These are phyloP conservation scores for Metopia argyrocephala DNA, from an alignment of 2,888 invertebrate species.

Conservation along the genomic window DNA sequence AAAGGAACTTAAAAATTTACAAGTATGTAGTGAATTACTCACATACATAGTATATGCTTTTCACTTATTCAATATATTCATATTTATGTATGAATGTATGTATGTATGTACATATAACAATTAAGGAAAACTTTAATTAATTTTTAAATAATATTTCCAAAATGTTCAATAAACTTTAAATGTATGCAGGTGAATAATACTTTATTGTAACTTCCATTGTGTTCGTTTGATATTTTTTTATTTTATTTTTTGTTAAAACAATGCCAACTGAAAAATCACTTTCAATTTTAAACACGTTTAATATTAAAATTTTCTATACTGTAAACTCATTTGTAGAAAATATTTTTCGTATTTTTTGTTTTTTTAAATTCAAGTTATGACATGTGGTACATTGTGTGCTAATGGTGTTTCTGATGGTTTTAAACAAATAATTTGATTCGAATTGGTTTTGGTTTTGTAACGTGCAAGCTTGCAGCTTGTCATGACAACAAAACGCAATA, in stretches of 20 bases:
- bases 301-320: slow-evolving; percentile 43
- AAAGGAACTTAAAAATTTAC: too few relatives aligned
- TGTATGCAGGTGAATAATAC: neutral
- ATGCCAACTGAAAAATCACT: slow-evolving; percentile 7
- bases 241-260: neutral
- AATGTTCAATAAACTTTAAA: slow-evolving; percentile 6
- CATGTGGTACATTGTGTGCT: too few relatives aligned
- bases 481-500: slow-evolving; percentile 20
- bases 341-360: slow-evolving; percentile 4
- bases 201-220: neutral
- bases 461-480: slow-evolving; percentile 45
- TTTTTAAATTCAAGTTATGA: slow-evolving; percentile 20
- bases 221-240: neutral
- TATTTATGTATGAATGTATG: too few relatives aligned
- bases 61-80: too few relatives aligned
- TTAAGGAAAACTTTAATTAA: too few relatives aligned
- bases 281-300: slow-evolving; percentile 45
- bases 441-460: slow-evolving; percentile 34
- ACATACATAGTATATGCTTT: too few relatives aligned
- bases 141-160: too few relatives aligned
- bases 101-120: too few relatives aligned
- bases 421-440: slow-evolving; percentile 33
- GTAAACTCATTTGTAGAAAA: too few relatives aligned
- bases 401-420: slow-evolving; percentile 15
- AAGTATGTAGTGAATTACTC: too few relatives aligned